phyloP scores from a whole-genome alignment of 2,888 invertebrate species.

The Eupithecia subfuscata region DNA sequence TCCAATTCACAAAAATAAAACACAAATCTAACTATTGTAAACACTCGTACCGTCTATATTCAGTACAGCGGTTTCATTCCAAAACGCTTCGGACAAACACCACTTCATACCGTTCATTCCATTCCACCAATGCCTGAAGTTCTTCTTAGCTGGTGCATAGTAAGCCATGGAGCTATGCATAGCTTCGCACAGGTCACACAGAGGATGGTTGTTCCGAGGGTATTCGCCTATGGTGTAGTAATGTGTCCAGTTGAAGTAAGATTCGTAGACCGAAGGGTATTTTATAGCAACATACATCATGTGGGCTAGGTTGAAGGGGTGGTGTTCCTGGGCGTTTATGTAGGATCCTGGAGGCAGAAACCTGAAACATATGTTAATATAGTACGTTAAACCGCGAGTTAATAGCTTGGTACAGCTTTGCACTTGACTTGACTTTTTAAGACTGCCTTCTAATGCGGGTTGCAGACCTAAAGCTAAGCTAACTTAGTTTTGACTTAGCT shows the following conservation, averaged over 20 bases:
- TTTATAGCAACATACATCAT: conserved; percentile 54
- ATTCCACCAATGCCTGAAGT: conserved; percentile 68
- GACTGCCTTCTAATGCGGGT: too few species aligned
- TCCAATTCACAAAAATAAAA: conserved; percentile 25
- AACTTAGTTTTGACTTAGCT: too few species aligned
- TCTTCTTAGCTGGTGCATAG: conserved; percentile 44
- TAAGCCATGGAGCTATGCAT: conserved; percentile 47
- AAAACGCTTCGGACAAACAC: conserved; percentile 55
- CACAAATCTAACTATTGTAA: conserved; percentile 42
- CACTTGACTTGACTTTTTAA: too few species aligned
- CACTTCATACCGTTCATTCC: conserved; percentile 56
- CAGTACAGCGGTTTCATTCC: conserved; percentile 49
- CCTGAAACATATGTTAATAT: conserved; percentile 47
- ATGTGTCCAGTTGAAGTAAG: conserved; percentile 66
- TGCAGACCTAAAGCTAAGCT: too few species aligned
- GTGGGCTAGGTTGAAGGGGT: conserved; percentile 62
- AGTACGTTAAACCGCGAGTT: not conserved
- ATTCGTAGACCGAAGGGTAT: conserved; percentile 49
- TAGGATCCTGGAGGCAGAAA: conserved; percentile 67
- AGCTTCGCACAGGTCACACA: conserved; percentile 61
- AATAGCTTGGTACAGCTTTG: not conserved
- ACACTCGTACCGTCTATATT: conserved; percentile 46
- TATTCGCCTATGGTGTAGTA: conserved; percentile 53
- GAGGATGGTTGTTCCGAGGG: conserved; percentile 46
- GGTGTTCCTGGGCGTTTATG: conserved; percentile 59